Evolutionary conservation across 2,888 invertebrate genomes (phyloP).

Genomic region (Morpho deidamia): DNA sequence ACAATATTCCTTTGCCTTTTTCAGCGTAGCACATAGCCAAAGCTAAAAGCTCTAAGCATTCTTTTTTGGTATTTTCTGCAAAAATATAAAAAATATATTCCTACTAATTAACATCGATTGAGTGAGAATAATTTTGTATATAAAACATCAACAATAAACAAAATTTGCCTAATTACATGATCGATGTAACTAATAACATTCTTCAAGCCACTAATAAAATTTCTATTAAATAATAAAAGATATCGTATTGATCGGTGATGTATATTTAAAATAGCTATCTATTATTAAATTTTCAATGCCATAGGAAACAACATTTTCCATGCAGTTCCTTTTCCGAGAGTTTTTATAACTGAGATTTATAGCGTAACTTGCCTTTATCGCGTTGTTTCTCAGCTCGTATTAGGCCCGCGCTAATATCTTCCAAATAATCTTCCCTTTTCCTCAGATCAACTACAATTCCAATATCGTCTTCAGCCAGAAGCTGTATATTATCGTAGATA

Average conservation of each 20-base stretch:
- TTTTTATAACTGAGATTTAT: neutral
- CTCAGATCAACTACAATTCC: slow-evolving; percentile 67
- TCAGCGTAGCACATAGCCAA: slow-evolving; percentile 61
- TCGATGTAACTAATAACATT: too few relatives aligned
- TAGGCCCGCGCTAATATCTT: slow-evolving; percentile 49
- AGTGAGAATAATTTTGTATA: too few relatives aligned
- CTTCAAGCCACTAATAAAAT: too few relatives aligned
- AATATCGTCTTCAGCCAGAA: slow-evolving; percentile 68
- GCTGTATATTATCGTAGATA: slow-evolving; percentile 73
- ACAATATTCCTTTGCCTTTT: slow-evolving; percentile 69
- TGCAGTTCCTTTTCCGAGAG: too few relatives aligned
- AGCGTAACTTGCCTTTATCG: slow-evolving; percentile 43
- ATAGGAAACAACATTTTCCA: too few relatives aligned
- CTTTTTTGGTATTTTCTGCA: slow-evolving; percentile 55
- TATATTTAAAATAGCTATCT: too few relatives aligned
- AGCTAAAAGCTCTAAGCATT: slow-evolving; percentile 56
- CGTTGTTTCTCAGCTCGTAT: slow-evolving; percentile 53
- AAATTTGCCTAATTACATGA: too few relatives aligned
- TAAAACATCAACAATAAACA: too few relatives aligned
- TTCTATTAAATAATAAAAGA: too few relatives aligned
- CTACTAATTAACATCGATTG: too few relatives aligned
- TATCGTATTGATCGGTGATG: too few relatives aligned
- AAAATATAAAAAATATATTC: neutral
- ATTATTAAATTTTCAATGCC: too few relatives aligned
- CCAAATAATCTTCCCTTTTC: slow-evolving; percentile 49